Conservation (phyloP, 2,113 vertebrate genomes). For the Clinocottus analis region DNA sequence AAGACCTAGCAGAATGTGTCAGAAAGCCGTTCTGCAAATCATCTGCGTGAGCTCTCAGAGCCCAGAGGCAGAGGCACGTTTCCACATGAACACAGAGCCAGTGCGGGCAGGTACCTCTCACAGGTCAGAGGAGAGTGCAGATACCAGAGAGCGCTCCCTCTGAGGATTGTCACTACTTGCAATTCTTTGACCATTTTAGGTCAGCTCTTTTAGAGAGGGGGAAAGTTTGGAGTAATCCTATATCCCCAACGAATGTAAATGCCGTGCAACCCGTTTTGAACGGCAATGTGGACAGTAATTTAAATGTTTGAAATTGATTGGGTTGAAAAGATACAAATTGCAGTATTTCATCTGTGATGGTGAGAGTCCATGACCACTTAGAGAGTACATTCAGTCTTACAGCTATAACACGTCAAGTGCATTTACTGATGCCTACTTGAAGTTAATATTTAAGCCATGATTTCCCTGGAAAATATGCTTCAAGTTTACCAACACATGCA, state of each 20-base stretch:
- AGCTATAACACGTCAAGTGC: neutral
- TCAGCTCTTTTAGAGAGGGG: conserved; percentile 16
- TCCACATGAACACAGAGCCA: conserved; percentile 63
- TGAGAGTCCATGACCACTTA: neutral
- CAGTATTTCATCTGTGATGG: neutral
- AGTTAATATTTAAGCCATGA: neutral
- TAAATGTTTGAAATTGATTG: conserved; percentile 1
- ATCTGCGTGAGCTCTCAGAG: conserved; percentile 57
- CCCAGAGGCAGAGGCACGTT: conserved; percentile 69
- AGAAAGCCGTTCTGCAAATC: conserved; percentile 70
- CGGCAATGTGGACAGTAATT: neutral
- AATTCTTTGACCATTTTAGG: conserved; percentile 15
- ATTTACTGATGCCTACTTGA: neutral
- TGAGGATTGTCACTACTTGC: conserved; percentile 37
- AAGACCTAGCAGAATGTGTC: conserved; percentile 67
- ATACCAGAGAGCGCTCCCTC: conserved; percentile 53
- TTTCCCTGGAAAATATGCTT: neutral
- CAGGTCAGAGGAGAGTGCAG: conserved; percentile 70
- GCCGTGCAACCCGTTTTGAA: neutral
- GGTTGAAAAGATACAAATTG: neutral
- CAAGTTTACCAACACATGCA: neutral
- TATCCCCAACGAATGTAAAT: neutral
- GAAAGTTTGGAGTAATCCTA: neutral
- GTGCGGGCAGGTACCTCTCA: conserved; percentile 65
- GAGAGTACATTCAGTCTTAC: conserved; percentile 3